Conservation (phyloP, 2,888 invertebrate species). For the Smittia sp. region DNA sequence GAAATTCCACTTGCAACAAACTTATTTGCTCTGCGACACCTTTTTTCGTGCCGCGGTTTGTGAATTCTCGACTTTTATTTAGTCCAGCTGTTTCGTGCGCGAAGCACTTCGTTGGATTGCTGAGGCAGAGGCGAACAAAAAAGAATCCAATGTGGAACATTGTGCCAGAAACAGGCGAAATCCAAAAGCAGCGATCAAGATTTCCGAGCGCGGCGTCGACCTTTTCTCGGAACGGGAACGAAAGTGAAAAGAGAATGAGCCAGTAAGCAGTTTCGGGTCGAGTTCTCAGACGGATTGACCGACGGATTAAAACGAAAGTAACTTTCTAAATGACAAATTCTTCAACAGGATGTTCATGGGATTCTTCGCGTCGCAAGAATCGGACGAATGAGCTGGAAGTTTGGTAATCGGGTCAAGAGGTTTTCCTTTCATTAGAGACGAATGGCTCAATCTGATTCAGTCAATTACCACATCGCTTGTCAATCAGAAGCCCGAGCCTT, state of each 20-base stretch:
- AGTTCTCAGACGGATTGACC: background rate
- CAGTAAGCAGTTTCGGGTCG: background rate
- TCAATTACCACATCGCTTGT: too few species aligned
- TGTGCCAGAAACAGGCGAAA: conserved; percentile 13
- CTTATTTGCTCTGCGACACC: background rate
- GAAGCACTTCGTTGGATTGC: background rate
- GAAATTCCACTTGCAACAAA: background rate
- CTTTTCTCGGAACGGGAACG: conserved; percentile 2
- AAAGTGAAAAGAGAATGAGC: background rate
- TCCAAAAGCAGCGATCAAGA: background rate
- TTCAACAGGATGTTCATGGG: background rate
- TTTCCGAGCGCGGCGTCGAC: background rate
- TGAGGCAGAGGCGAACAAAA: conserved; percentile 4
- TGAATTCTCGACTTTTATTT: background rate
- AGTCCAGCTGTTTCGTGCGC: conserved; percentile 11
- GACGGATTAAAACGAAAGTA: background rate
- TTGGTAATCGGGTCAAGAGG: background rate
- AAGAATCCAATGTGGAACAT: background rate
- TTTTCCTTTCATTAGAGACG: too few species aligned
- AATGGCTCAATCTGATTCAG: too few species aligned
- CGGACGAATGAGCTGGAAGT: background rate
- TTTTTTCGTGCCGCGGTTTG: background rate
- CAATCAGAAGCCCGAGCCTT: too few species aligned
- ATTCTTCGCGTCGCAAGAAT: background rate
- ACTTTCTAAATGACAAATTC: background rate